Evolutionary conservation across 2,113 vertebrate genomes (phyloP).

Genomic region (Andinoacara biseriatus): DNA sequence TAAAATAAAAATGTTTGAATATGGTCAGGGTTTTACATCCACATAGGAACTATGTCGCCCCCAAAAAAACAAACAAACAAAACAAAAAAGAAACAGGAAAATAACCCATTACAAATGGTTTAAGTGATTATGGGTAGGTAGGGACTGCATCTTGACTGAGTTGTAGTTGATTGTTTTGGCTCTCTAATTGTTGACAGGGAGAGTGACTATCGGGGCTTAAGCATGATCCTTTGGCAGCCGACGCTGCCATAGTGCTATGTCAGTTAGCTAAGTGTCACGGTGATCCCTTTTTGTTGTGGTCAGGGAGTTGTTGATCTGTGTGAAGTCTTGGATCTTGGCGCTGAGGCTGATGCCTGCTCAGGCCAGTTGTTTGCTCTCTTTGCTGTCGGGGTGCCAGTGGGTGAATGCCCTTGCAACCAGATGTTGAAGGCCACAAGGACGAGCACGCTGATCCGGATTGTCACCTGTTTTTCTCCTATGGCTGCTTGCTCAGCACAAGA

Average conservation of each 20-base stretch:
- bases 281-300: conserved; percentile 66
- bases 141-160: conserved; percentile 23
- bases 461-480: conserved; percentile 49
- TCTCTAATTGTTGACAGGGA: conserved; percentile 47
- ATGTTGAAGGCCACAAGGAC: conserved; percentile 42
- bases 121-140: not conserved
- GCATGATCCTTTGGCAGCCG: conserved; percentile 61
- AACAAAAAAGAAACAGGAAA: no score
- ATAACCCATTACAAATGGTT: no score
- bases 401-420: conserved; percentile 46
- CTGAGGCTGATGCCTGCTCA: conserved; percentile 6
- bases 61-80: no score
- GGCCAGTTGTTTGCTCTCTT: conserved; percentile 41
- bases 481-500: not conserved
- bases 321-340: conserved; percentile 57
- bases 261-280: conserved; percentile 54
- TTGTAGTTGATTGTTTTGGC: conserved; percentile 67
- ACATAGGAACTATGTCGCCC: no score
- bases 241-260: conserved; percentile 29
- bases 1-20: not conserved
- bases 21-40: not conserved
- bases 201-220: conserved; percentile 55
- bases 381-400: conserved; percentile 1
- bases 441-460: conserved; percentile 30
- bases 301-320: conserved; percentile 58